Percentiles rank a stretch among this genome's conserved stretches.
Conservation (phyloP, 1,140 invertebrate species). For the Drosophila ambigua region DNA sequence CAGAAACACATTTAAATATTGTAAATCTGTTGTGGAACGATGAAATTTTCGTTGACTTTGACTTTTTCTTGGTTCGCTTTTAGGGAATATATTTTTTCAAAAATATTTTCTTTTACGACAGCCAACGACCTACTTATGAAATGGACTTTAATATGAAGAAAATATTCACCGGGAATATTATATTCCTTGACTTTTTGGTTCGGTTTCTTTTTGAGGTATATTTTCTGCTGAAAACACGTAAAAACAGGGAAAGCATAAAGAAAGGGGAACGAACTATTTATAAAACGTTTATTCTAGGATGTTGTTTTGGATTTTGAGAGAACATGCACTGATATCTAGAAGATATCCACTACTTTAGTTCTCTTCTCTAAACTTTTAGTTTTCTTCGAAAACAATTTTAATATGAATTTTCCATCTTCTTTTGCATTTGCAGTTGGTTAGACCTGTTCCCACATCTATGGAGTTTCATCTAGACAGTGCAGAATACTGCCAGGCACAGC, state of each 20-base stretch:
- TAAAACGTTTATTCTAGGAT: too few species aligned
- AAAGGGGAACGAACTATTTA: too few species aligned
- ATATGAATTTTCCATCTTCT: neutral
- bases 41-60: slow-evolving; percentile 6
- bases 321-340: too few species aligned
- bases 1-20: slow-evolving; percentile 50
- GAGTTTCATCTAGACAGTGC: slow-evolving; percentile 98
- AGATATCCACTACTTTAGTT: too few species aligned
- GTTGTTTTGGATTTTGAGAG: too few species aligned
- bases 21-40: slow-evolving; percentile 53
- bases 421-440: slow-evolving; percentile 72
- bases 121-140: slow-evolving; percentile 9
- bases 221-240: too few species aligned
- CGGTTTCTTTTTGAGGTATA: slow-evolving; percentile 3
- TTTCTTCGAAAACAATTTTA: neutral
- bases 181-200: neutral
- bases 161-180: neutral
- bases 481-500: slow-evolving; percentile 98
- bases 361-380: too few species aligned
- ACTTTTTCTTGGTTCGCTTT: slow-evolving; percentile 23
- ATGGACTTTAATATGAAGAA: slow-evolving; percentile 14
- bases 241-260: too few species aligned
- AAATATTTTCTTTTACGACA: slow-evolving; percentile 10
- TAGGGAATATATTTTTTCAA: slow-evolving; percentile 18
- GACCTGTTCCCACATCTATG: slow-evolving; percentile 93